Evolutionary conservation across 2,888 invertebrate species (phyloP), one percentile per base, ranked within the genome.

Genomic region (Netelia inedita): DNA sequence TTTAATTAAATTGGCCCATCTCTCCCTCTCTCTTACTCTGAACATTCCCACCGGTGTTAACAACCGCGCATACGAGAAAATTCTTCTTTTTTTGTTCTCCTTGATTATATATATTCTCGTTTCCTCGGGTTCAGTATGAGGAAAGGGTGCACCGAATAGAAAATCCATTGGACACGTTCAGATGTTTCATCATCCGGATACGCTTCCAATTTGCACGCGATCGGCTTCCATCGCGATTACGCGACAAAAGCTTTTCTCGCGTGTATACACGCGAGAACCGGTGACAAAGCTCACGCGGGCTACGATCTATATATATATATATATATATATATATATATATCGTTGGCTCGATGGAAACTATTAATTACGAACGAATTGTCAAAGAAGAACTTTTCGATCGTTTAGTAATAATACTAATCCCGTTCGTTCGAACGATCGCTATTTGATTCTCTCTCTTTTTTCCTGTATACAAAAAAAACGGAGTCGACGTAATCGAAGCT

Each of bases 1-100:
- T 71, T 76, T 80, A 73, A 84, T 81, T 69, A 61, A 73, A 78
- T 10, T 50, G 63, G 43, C 50, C 46, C 57, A 19, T 35, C 23
- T 14, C 19, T 9, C 8, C 6, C 35, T 8, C 35, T 35, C 23
- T 23, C 23, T 35, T 0, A 35, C 35, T 35, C 35, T 6, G 5
- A 35, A 35, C 8, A 35, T 35, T 65, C 1, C 46, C 23, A 21
- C 68, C 23, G 59, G 28, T 55, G 57, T 21, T 43, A 72, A 55
- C 79, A 66, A 72, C 65, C 55, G 66, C 46, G 10, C 11, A 23
- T 14, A 14, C 46, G 46, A 46, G 2, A 46, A 46, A 46, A 14
- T 11, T 46, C 46, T 1, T 14, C 2, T 46, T 46, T 46, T 46
- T 46, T 78, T 71, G 46, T 69, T 69, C 59, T 66, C 43, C 43